phyloP scores from a whole-genome alignment of 2,797 vertebrate genomes.

The Thunnus albacares region DNA sequence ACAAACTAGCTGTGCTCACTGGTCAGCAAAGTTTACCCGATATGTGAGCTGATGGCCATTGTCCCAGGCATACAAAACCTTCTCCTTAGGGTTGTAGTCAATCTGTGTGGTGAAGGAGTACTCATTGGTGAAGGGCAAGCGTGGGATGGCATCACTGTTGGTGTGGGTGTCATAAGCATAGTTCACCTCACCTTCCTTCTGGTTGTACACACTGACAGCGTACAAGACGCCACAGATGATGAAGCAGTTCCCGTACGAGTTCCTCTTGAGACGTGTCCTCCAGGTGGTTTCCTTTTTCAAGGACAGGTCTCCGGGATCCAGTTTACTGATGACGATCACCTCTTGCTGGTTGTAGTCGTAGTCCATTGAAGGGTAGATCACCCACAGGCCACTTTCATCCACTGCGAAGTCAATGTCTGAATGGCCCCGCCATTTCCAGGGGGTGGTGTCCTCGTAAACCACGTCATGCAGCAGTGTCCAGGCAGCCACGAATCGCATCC shows the following conservation, averaged over 20 bases:
- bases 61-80: conserved; percentile 96
- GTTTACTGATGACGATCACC: conserved; percentile 93
- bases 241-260: conserved; percentile 96
- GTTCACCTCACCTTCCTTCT: conserved; percentile 92
- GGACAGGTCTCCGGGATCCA: conserved; percentile 94
- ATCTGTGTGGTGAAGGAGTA: conserved; percentile 95
- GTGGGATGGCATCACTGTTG: conserved; percentile 90
- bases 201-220: conserved; percentile 92
- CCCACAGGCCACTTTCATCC: conserved; percentile 97
- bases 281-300: conserved; percentile 94
- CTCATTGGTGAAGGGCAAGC: conserved; percentile 92
- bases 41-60: conserved; percentile 97
- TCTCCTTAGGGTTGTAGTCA: conserved; percentile 98
- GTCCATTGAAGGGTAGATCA: conserved; percentile 94
- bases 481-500: conserved; percentile 93
- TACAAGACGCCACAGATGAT: conserved; percentile 97
- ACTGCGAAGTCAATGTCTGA: conserved; percentile 98
- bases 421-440: conserved; percentile 98
- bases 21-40: conserved; percentile 90
- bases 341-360: conserved; percentile 93
- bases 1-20: conserved; percentile 80
- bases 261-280: conserved; percentile 93
- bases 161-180: conserved; percentile 98
- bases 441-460: conserved; percentile 94
- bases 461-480: conserved; percentile 95